Conservation (phyloP, 2,113 vertebrate genomes). For the Gymnorhina tibicen region DNA sequence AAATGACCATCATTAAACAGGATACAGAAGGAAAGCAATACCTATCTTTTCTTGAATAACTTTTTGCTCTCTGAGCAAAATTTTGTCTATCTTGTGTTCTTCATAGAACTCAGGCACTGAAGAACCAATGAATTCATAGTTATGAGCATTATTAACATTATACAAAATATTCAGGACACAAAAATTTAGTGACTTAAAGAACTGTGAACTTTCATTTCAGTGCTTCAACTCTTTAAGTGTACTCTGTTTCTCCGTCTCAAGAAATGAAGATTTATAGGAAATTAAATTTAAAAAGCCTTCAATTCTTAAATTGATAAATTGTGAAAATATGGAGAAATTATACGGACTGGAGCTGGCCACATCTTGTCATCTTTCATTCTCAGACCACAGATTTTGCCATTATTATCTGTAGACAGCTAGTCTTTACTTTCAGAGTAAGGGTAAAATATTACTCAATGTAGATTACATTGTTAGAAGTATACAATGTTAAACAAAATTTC, state of each 20-base stretch:
- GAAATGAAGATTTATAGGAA: not conserved
- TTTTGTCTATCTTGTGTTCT: not conserved
- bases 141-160: not conserved
- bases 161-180: not conserved
- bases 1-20: not conserved
- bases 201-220: not conserved
- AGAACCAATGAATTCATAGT: not conserved
- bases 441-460: not conserved
- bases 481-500: not conserved
- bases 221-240: not conserved
- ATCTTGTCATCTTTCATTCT: not conserved
- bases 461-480: not conserved
- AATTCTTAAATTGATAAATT: not conserved
- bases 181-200: not conserved
- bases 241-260: not conserved
- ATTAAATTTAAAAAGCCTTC: not conserved
- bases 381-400: not conserved
- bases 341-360: not conserved
- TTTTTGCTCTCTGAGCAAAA: not conserved
- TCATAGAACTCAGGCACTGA: not conserved
- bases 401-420: not conserved
- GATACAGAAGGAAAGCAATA: not conserved
- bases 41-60: not conserved
- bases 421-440: not conserved
- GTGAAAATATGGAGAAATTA: not conserved